Evolutionary conservation across 2,797 vertebrate genomes (phyloP).

Genomic region (Rhinella marina): DNA sequence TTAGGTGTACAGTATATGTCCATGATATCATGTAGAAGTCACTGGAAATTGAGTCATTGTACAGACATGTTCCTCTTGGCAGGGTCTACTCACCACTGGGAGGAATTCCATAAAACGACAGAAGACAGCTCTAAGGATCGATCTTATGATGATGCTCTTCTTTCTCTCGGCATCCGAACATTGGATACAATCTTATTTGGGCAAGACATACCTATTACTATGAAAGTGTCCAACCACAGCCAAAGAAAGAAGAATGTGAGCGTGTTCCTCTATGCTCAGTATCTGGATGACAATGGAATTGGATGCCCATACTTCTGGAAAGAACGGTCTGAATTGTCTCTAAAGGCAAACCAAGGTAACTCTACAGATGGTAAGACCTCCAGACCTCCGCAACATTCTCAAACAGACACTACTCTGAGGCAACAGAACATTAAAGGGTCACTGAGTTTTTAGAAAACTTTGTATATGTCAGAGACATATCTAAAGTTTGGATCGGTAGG

Average conservation of each 20-base stretch:
- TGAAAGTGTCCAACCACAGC: conserved; percentile 70
- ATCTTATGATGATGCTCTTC: conserved; percentile 35
- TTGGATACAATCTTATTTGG: conserved; percentile 68
- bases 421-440: too few species aligned
- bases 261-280: conserved; percentile 71
- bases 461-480: too few species aligned
- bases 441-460: too few species aligned
- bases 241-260: conserved; percentile 62
- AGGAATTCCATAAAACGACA: conserved; percentile 62
- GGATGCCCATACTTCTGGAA: conserved; percentile 67
- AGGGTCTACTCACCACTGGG: conserved; percentile 79
- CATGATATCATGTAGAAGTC: neutral
- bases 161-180: conserved; percentile 65
- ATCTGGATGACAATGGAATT: conserved; percentile 73
- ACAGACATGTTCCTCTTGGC: conserved; percentile 15
- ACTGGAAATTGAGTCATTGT: neutral
- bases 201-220: conserved; percentile 69
- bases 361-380: neutral
- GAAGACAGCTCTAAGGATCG: too few species aligned
- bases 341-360: conserved; percentile 74
- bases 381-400: too few species aligned
- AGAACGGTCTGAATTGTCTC: conserved; percentile 61
- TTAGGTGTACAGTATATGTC: neutral
- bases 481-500: too few species aligned
- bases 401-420: too few species aligned